phyloP scores from a whole-genome alignment of 1,140 invertebrate genomes.

The Cheumatopsyche charites region DNA sequence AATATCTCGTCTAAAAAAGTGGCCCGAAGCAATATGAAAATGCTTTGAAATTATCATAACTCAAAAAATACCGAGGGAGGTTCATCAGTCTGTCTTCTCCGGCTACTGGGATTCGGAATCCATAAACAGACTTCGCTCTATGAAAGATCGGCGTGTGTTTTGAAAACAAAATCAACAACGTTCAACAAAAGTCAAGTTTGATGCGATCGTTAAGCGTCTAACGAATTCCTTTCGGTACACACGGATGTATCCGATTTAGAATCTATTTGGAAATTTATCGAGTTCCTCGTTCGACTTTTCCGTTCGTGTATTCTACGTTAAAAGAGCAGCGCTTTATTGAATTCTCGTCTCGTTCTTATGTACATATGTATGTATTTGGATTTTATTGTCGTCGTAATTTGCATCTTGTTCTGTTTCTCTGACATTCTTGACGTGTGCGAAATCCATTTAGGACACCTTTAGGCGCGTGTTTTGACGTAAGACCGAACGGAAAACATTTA shows the following conservation, averaged over 20 bases:
- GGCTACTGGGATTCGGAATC: background rate
- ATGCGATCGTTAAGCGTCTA: constrained; percentile 1
- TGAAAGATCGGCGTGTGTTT: background rate
- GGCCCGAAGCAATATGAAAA: background rate
- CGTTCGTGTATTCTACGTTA: background rate
- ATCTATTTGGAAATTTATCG: constrained; percentile 2
- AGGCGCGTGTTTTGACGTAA: background rate
- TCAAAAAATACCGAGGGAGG: background rate
- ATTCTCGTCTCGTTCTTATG: too few species aligned
- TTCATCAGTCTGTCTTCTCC: too few species aligned
- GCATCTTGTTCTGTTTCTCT: too few species aligned
- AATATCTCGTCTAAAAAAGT: background rate
- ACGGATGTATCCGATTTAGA: constrained; percentile 6
- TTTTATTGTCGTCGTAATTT: too few species aligned
- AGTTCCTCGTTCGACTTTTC: background rate
- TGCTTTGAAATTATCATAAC: background rate
- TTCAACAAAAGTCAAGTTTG: background rate
- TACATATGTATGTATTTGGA: too few species aligned
- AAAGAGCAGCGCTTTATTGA: background rate
- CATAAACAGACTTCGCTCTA: background rate
- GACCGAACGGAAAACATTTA: background rate
- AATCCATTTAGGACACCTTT: too few species aligned
- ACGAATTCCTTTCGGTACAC: constrained; percentile 7
- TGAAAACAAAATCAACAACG: constrained; percentile 4
- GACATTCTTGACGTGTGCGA: too few species aligned